A percentile compares a stretch with the other conserved stretches of the same genome.
phyloP scores from a whole-genome alignment of 2,113 vertebrate genomes.

The human (Homo sapiens) region DNA sequence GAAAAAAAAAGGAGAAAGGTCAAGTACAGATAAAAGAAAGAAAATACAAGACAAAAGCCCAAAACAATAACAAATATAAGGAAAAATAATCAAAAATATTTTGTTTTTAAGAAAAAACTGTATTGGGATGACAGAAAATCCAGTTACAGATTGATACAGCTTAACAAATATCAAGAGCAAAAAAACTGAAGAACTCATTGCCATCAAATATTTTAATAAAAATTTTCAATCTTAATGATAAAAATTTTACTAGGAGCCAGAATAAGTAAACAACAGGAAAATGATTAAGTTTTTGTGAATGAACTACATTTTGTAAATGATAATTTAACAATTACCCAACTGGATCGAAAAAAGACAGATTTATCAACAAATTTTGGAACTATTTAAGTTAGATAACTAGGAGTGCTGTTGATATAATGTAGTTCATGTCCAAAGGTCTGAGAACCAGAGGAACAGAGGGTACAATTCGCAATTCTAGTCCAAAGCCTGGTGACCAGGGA shows the following conservation, averaged over 20 bases:
- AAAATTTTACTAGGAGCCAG: neutral
- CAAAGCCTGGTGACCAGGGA: neutral
- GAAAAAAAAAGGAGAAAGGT: neutral
- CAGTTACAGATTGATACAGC: neutral
- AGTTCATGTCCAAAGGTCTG: neutral
- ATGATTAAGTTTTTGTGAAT: neutral
- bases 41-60: neutral
- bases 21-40: neutral
- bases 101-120: neutral
- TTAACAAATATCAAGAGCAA: neutral
- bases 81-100: neutral
- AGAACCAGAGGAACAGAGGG: neutral
- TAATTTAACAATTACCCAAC: neutral
- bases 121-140: neutral
- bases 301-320: conserved; percentile 12
- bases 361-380: conserved; percentile 5
- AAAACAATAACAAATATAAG: neutral
- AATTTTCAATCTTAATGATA: neutral
- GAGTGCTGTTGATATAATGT: neutral
- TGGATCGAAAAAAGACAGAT: conserved; percentile 2
- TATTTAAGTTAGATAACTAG: neutral
- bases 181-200: neutral
- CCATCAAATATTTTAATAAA: neutral
- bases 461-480: neutral
- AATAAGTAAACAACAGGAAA: neutral